These are phyloP conservation scores for Saguinus imperator DNA, from an alignment of 2,113 vertebrate species.

Conservation along the genomic window DNA sequence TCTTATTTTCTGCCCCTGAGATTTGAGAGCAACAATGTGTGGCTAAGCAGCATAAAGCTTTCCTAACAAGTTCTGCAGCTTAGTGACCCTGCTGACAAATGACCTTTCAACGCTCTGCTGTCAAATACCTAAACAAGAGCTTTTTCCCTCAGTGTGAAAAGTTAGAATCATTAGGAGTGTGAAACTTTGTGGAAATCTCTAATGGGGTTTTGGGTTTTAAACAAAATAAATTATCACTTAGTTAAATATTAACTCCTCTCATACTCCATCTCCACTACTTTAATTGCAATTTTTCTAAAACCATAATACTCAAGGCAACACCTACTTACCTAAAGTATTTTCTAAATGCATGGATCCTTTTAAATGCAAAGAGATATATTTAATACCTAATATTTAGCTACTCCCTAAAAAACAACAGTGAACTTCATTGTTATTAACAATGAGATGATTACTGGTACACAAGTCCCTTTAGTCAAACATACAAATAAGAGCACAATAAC, in stretches of 20 bases:
- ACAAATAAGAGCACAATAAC: not conserved
- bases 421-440: not conserved
- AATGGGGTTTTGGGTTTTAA: conserved; percentile 49
- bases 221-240: conserved; percentile 44
- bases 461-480: not conserved
- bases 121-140: conserved; percentile 16
- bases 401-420: not conserved
- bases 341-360: not conserved
- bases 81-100: conserved; percentile 50
- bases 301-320: not conserved
- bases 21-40: conserved; percentile 4
- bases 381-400: not conserved
- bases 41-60: not conserved
- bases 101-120: conserved; percentile 39
- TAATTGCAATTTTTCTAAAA: conserved; percentile 45
- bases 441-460: not conserved
- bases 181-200: conserved; percentile 45
- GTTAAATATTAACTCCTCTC: not conserved
- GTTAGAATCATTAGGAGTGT: conserved; percentile 29
- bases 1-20: not conserved
- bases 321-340: not conserved
- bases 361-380: not conserved
- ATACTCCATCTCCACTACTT: not conserved
- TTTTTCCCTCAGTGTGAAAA: not conserved
- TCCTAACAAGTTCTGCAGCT: not conserved